Evolutionary conservation across 2,113 vertebrate species (phyloP).

Genomic region (Vidua chalybeata): DNA sequence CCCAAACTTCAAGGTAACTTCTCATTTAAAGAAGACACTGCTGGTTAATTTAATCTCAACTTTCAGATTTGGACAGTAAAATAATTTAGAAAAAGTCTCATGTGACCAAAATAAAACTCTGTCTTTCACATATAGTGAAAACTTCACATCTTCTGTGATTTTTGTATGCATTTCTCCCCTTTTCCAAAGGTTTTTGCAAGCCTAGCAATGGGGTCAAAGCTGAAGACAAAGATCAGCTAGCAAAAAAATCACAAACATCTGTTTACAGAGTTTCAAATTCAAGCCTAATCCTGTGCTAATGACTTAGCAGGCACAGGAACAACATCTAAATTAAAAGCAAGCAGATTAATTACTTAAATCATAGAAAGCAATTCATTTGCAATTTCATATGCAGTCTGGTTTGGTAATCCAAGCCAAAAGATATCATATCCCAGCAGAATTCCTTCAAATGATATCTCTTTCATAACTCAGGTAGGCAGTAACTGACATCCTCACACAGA

Average conservation of each 20-base stretch:
- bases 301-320: constrained; percentile 32
- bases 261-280: constrained; percentile 14
- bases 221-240: neutral
- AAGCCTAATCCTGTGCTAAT: constrained; percentile 33
- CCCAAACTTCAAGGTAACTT: neutral
- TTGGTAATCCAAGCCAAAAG: constrained; percentile 10
- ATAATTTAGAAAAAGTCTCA: neutral
- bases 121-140: neutral
- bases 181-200: neutral
- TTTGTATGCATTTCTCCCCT: neutral
- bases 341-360: constrained; percentile 41
- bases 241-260: neutral
- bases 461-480: neutral
- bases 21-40: constrained; percentile 30
- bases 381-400: neutral
- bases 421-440: neutral
- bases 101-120: neutral
- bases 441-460: neutral
- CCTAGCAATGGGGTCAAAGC: neutral
- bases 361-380: constrained; percentile 6
- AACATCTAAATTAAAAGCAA: constrained; percentile 50
- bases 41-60: constrained; percentile 51
- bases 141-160: neutral
- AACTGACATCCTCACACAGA: neutral
- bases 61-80: neutral